These are phyloP conservation scores for Brachionichthys hirsutus DNA, from an alignment of 2,113 vertebrate genomes.

Conservation along the genomic window DNA sequence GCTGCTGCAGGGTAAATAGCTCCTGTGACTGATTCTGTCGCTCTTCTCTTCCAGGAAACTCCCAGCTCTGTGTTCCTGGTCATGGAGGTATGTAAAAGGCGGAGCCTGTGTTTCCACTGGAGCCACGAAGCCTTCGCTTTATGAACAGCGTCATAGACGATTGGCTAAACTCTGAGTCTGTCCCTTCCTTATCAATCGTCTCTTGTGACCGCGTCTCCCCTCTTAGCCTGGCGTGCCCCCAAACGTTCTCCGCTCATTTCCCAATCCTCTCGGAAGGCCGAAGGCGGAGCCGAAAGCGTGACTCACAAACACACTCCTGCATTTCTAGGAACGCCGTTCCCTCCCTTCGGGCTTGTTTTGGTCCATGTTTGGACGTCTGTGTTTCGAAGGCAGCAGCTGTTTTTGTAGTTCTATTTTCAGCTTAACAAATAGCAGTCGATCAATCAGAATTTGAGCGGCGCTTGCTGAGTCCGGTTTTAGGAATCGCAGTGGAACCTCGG, in stretches of 20 bases:
- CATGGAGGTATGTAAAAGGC: constrained; percentile 87
- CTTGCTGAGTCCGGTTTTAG: no score
- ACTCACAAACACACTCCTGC: constrained; percentile 34
- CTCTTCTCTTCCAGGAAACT: constrained; percentile 86
- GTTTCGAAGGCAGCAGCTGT: neutral
- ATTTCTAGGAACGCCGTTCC: constrained; percentile 55
- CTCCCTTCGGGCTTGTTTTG: constrained; percentile 10
- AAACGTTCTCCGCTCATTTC: constrained; percentile 20
- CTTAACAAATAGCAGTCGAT: no score
- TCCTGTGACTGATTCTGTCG: constrained; percentile 38
- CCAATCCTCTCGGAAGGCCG: constrained; percentile 35
- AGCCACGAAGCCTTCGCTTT: no score
- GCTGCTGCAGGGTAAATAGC: constrained; percentile 22
- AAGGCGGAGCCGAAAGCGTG: constrained; percentile 61
- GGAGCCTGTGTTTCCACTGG: no score
- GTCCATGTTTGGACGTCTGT: constrained; percentile 15
- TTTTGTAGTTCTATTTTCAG: neutral
- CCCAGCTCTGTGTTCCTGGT: constrained; percentile 94
- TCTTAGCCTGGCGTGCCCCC: neutral
- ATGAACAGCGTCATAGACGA: no score
- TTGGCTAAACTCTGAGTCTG: no score
- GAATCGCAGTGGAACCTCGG: no score
- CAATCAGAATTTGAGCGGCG: no score
- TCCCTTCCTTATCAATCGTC: neutral
- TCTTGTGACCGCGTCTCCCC: neutral